Base-by-base conservation (phyloP, 2,888 invertebrate species). In the Pseudococcus longispinus region DNA sequence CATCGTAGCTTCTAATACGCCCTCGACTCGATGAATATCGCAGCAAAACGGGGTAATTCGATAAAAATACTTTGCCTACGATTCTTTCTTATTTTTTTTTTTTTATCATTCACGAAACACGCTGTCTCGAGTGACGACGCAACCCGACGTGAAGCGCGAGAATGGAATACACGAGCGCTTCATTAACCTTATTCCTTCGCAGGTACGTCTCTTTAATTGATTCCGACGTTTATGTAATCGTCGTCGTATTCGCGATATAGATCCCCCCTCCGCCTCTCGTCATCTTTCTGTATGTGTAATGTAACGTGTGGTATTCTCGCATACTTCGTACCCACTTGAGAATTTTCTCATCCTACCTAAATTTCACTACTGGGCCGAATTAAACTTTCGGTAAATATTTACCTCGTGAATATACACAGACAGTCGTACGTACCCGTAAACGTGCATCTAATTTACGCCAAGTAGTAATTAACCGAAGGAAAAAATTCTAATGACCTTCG, bases 161-260 rank as follows among this genome's bases (percentile, higher is more conserved):
- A 60, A 60, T 9, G 60, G 60, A 60, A 60, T 70, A 70, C 70
- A 70, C 70, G 70, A 70, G 70, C 29, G 70, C 70, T 70, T 70
- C 70, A 70, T 70, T 70, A 70, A 70, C 70, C 29, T 70, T 70
- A 70, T 70, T 70, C 70, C 70, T 32, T 70, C 70, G 15, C 70
- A 29, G 29, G 29, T 70, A 29, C 26, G 26, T 18, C 18, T 29
- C 29, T 70, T 70, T 70, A 70, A 70, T 70, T 70, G 70, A 70
- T 70, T 70, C 70, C 70, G 70, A 70, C 70, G 29, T 70, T 70
- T 70, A 70, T 18, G 70, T 70, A 70, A 70, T 6, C 29, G 18
- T 6, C 29, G 18, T 29, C 70, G 29, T 18, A 70, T 70, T 70
- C 70, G 29, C 65, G 70, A 70, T 70, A 32, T 18, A 70, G 70